Percentiles rank a stretch among this genome's conserved stretches.
phyloP scores from a whole-genome alignment of 2,113 vertebrate species.

The Nicator chloris region DNA sequence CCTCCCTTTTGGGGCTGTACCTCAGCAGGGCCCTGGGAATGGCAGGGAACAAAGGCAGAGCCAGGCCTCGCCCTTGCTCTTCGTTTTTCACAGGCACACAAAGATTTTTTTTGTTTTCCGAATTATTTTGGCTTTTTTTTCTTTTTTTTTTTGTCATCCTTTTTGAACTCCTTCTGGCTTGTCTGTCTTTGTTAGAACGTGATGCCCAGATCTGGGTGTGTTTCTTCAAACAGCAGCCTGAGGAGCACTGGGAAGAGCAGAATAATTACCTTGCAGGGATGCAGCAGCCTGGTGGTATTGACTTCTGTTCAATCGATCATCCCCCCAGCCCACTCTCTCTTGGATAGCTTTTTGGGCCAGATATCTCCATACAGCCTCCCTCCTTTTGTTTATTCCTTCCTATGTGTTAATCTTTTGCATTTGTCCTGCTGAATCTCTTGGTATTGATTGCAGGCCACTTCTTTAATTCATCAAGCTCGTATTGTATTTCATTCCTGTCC shows the following conservation, averaged over 20 bases:
- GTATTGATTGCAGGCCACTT: slow-evolving; percentile 65
- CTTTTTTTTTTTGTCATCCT: neutral
- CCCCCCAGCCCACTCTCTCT: slow-evolving; percentile 19
- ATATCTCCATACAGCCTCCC: slow-evolving; percentile 50
- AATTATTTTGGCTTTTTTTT: neutral
- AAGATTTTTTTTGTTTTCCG: neutral
- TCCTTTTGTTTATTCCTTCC: slow-evolving; percentile 66
- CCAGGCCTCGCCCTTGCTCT: rapidly evolving
- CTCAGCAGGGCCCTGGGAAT: neutral
- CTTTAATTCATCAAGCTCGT: slow-evolving; percentile 62
- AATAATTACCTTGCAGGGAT: slow-evolving; percentile 58
- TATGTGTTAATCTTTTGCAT: slow-evolving; percentile 58
- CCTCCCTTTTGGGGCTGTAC: neutral
- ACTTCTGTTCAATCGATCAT: slow-evolving; percentile 59
- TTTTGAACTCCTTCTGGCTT: slow-evolving; percentile 35
- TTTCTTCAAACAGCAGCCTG: slow-evolving; percentile 29
- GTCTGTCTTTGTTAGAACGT: slow-evolving; percentile 16
- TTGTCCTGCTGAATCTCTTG: slow-evolving; percentile 59
- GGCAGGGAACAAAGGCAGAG: neutral
- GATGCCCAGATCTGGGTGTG: slow-evolving; percentile 22
- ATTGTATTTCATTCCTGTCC: slow-evolving; percentile 67
- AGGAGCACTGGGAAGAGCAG: neutral
- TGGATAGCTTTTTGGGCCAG: slow-evolving; percentile 31
- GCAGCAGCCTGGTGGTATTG: slow-evolving; percentile 54
- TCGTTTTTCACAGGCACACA: neutral